Base-by-base conservation (phyloP, 2,797 vertebrate genomes). In the Nasua narica region DNA sequence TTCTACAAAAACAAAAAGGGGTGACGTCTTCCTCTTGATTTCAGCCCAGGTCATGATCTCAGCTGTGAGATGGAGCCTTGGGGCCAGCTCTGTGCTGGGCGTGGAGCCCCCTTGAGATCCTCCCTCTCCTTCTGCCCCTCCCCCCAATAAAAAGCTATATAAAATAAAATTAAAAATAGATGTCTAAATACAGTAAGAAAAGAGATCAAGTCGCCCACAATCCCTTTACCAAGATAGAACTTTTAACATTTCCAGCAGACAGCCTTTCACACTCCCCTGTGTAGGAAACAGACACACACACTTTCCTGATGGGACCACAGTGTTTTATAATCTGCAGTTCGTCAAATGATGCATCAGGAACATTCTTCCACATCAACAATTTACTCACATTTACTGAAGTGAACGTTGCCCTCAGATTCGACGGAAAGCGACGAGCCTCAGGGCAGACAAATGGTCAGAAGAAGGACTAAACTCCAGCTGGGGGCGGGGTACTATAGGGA, bases 401-500 rank as follows among this genome's bases (percentile, higher is more conserved):
- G 37, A 76, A 15, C 15, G 1, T 29, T 25, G 1, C 48, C 46
- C 69, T 21, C 13, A 21, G 48, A 46, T 5, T 5, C 15, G 6
- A 14, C 0, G 5, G 77, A 7, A n/a, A 19, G 11, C 25, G 29
- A 54, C 6, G 3, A 32, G 69, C 3, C 0, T 32, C 19, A 6
- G 18, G 23, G n/a, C 9, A 32, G 37, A 58, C 5, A 13, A 10
- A 27, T 0, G 43, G 18, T 15, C 60, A 0, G 12, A 43, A 11
- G 50, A 29, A 9, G 9, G 65, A 37, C 0, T 0, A 40, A 40
- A 67, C 32, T 25, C 25, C 13, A 2, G 77, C 29, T 0, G 3
- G 0, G 1, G 14, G 35, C 32, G 40, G 7, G 2, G 3, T 1
- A 1, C 9, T 21, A 15, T 0, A 14, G 12, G 29, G 27, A 43